A percentile compares a stretch with the other conserved stretches of the same genome.
Evolutionary conservation across 1,140 invertebrate species (phyloP).

Genomic region (Acarapis woodi): DNA sequence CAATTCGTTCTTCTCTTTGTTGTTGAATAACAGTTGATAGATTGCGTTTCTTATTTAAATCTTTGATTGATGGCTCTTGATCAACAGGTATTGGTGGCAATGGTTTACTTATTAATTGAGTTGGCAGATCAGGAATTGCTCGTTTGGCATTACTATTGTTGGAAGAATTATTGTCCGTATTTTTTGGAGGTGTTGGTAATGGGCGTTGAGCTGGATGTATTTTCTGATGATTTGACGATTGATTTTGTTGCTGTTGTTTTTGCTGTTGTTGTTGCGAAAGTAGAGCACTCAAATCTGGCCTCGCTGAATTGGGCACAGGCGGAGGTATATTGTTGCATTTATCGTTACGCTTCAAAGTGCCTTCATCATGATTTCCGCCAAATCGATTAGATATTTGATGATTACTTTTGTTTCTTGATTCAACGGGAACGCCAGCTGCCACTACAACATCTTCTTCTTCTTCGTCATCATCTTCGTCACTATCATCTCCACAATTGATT

Average conservation of each 20-base stretch:
- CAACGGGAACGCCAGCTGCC: conserved; percentile 7
- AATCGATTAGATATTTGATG: conserved; percentile 1
- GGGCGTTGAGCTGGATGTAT: conserved; percentile 49
- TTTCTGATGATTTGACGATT: neutral
- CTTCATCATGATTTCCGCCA: conserved; percentile 1
- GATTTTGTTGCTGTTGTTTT: neutral
- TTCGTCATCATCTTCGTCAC: conserved; percentile 19
- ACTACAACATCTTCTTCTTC: conserved; percentile 15
- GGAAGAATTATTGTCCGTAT: too few species aligned
- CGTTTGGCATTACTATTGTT: too few species aligned
- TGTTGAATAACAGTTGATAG: conserved; percentile 22
- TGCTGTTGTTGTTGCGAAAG: conserved; percentile 2
- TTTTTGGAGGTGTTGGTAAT: conserved; percentile 54
- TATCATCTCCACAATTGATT: conserved; percentile 17
- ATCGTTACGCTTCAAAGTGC: conserved; percentile 11
- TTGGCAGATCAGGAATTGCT: conserved; percentile 30
- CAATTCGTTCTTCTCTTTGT: conserved; percentile 12
- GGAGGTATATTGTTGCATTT: neutral
- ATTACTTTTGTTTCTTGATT: conserved; percentile 7
- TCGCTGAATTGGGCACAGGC: neutral
- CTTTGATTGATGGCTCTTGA: conserved; percentile 18
- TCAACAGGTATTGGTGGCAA: conserved; percentile 53
- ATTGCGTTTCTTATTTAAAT: conserved; percentile 17
- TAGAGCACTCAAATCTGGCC: neutral
- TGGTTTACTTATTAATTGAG: conserved; percentile 38